Percentiles rank a stretch among this genome's conserved stretches.
Evolutionary conservation across 2,888 invertebrate genomes (phyloP).

Genomic region (Slavum lentiscoides): DNA sequence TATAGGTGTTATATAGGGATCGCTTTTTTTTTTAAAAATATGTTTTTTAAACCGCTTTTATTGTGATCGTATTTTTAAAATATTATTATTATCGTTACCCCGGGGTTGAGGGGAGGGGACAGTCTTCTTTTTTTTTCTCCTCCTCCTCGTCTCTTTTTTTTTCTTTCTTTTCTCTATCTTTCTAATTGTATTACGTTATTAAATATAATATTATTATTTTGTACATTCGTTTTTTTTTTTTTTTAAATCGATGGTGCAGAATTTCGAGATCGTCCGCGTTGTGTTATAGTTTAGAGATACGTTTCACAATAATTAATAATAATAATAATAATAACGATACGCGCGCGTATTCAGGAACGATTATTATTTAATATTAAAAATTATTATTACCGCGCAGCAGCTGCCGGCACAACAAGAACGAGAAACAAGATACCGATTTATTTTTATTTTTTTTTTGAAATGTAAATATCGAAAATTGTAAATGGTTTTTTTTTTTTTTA

Average conservation of each 20-base stretch:
- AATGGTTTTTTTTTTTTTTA: constrained; percentile 28
- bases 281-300: not conserved
- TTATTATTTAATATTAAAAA: constrained; percentile 13
- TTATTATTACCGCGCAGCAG: too few species aligned
- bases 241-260: constrained; percentile 37
- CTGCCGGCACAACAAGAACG: too few species aligned
- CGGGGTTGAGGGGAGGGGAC: not conserved
- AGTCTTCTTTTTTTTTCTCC: constrained; percentile 1
- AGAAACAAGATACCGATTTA: not conserved
- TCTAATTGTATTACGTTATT: constrained; percentile 30
- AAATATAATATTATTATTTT: constrained; percentile 36
- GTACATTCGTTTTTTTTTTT: constrained; percentile 25
- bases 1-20: constrained; percentile 32
- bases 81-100: constrained; percentile 24
- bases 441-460: constrained; percentile 32
- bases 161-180: not conserved
- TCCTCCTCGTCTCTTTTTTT: not conserved
- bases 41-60: constrained; percentile 30
- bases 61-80: constrained; percentile 50
- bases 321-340: not conserved
- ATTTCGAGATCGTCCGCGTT: constrained; percentile 6
- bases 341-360: not conserved
- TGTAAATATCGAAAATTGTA: constrained; percentile 33
- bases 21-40: constrained; percentile 32
- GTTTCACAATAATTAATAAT: not conserved